Base-by-base conservation (phyloP, 2,797 vertebrate genomes). In the Hypotaenidia okinawae region DNA sequence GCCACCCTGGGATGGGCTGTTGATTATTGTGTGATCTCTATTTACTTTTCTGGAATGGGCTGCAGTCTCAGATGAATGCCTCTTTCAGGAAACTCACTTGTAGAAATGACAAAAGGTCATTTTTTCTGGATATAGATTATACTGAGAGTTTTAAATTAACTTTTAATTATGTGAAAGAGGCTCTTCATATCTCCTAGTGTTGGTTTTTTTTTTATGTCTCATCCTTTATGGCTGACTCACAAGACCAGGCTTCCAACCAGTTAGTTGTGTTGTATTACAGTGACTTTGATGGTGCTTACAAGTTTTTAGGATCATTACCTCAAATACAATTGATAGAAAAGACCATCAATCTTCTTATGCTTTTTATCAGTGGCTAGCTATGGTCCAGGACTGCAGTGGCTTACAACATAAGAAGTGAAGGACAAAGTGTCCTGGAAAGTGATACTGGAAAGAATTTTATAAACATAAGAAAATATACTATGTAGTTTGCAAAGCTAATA, bases 111-210 rank as follows among this genome's bases (percentile, higher is more conserved):
- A 91, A 81, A 95, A 79, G 47, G 18, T 55, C 39, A 21, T 85
- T 95, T 95, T 93, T 92, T 62, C 84, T 86, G 55, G 37, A 66
- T 89, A 68, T 43, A 78, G 58, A 69, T 90, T 89, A 84, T 79
- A 51, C 22, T 67, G 32, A 72, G 68, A 61, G 87, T 33, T 95
- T 97, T 96, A 86, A 95, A 97, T 97, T 96, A 95, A 94, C 57
- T 95, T 97, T 87, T 93, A 94, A 95, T 97, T 95, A 93, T 66
- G 37, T 93, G 78, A 66, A 94, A 86, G 64, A 73, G 15, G 13
- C 59, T 90, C 54, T 93, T 95, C 51, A 41, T 86, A 89, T 77
- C 69, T 95, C 35, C 73, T 62, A 74, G 21, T 86, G 32, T 41
- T 86, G 85, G 13, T 72, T 75, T 84, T 87, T 83, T 52, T 52